Evolutionary conservation across 2,888 invertebrate species (phyloP).

Genomic region (Drosophila austrosaltans): DNA sequence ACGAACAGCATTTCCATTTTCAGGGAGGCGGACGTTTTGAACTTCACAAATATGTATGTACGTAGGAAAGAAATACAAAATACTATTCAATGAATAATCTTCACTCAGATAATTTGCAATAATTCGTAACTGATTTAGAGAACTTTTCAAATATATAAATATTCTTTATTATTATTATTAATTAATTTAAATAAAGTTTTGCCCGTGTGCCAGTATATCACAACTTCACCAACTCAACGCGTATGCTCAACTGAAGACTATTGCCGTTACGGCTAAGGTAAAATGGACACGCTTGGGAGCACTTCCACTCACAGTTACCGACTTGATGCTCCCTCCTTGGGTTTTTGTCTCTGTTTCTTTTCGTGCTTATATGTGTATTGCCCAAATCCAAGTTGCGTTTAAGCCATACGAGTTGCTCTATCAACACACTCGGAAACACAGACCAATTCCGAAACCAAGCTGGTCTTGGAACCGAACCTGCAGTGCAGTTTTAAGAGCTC

Average conservation of each 20-base stretch:
- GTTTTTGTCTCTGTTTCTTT: conserved; percentile 31
- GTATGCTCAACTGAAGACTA: conserved; percentile 72
- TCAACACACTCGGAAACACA: conserved; percentile 29
- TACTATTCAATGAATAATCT: neutral
- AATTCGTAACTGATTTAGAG: neutral
- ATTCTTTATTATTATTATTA: neutral
- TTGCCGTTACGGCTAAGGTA: conserved; percentile 63
- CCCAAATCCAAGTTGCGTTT: conserved; percentile 45
- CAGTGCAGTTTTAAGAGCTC: conserved; percentile 9
- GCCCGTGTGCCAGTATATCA: conserved; percentile 1
- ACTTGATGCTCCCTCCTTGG: conserved; percentile 32
- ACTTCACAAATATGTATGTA: conserved; percentile 27
- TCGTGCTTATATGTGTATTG: conserved; percentile 29
- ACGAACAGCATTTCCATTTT: conserved; percentile 40
- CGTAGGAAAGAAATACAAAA: neutral
- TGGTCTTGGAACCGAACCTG: neutral
- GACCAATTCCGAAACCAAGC: conserved; percentile 10
- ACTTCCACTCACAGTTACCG: conserved; percentile 46
- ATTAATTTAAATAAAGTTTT: neutral
- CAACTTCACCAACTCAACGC: conserved; percentile 56
- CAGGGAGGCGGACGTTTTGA: conserved; percentile 25
- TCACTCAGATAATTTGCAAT: neutral
- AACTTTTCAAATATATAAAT: neutral
- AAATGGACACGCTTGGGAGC: conserved; percentile 76
- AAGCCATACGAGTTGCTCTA: conserved; percentile 26